Evolutionary conservation across 2,888 invertebrate species (phyloP), one percentile per base, ranked within the genome.

Genomic region (Melolontha melolontha): DNA sequence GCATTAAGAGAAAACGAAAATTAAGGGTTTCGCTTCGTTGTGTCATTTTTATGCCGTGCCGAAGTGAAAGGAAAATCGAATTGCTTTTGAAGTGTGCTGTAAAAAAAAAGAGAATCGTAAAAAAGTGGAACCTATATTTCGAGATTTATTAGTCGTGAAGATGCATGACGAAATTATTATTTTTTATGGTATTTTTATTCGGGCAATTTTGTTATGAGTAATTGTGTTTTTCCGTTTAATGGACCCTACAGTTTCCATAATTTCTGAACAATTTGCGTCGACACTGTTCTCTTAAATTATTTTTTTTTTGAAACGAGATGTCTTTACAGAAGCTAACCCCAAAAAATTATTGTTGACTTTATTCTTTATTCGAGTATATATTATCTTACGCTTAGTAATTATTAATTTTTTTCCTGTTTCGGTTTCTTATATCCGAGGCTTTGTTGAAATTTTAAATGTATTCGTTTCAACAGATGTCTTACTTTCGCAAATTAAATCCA

Each of bases 181-280:
- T 47, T 57, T 59, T 62, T 62, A 62, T 62, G 59, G 47, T 27
- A 27, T 34, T 62, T 62, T 62, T 62, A 62, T 62, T 62, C 29
- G 16, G 47, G 59, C 59, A 62, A 62, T 62, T 62, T 47, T 62
- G 59, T 47, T 62, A 62, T 62, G 59, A 62, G 59, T 62, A 62
- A 62, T 62, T 47, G 59, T 62, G 59, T 62, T 47, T 62, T 17
- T 54, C 14, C 47, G 12, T 29, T 62, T 62, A 34, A 47, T 34
- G 29, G 59, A 17, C 1, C 44, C 27, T 44, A 12, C 44, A 59
- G 44, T 47, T 29, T 16, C 44, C 44, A 47, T 59, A 44, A 47
- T 47, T 59, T 59, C 44, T 44, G 59, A 27, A 29, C 34, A 44
- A 59, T 59, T 59, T 59, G 29, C 27, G 16, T 10, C 44, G 44